Base-by-base conservation (phyloP, 2,888 invertebrate genomes). In the Hemithea aestivaria region DNA sequence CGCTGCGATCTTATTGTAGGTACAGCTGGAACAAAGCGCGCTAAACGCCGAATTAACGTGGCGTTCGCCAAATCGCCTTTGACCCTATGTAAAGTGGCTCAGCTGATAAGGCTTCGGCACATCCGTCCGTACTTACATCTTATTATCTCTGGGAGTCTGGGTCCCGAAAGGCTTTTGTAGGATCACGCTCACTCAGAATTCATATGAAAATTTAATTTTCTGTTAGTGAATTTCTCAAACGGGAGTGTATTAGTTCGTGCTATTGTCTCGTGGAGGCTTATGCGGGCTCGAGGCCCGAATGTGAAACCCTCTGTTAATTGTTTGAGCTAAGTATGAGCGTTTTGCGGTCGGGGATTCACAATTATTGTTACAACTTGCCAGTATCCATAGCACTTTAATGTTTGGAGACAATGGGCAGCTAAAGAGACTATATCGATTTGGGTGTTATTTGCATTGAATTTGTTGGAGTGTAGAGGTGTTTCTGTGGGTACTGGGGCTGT, bases 121-220 rank as follows among this genome's bases (percentile, higher is more conserved):
- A 76, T 67, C 67, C 66, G 56, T 63, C 66, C 68, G 61, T 74
- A 73, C 73, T 77, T 76, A 75, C 73, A 73, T 73, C 74, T 73
- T 72, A 75, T 77, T 77, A 78, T 80, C 77, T 78, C 70, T 64
- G 66, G 66, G 58, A 71, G 69, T 69, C 64, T 61, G 66, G 62
- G 29, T 26, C 66, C 67, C 65, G 57, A 71, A 74, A 74, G 72
- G 76, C 79, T 81, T 78, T 77, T 69, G 70, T 73, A 63, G 75
- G 78, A 80, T 81, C 73, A 72, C 67, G 63, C 66, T 61, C 58
- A 62, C 72, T 63, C 66, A 52, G 66, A 75, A 82, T 78, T 78
- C 77, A 75, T 81, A 82, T 79, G 81, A 83, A 84, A 80, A 82
- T 82, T 83, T 73, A 83, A 83, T 83, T 79, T 80, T 78, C 75